Conservation (phyloP, 2,113 vertebrate genomes). For the Pseudolaguvia tuberculata region DNA sequence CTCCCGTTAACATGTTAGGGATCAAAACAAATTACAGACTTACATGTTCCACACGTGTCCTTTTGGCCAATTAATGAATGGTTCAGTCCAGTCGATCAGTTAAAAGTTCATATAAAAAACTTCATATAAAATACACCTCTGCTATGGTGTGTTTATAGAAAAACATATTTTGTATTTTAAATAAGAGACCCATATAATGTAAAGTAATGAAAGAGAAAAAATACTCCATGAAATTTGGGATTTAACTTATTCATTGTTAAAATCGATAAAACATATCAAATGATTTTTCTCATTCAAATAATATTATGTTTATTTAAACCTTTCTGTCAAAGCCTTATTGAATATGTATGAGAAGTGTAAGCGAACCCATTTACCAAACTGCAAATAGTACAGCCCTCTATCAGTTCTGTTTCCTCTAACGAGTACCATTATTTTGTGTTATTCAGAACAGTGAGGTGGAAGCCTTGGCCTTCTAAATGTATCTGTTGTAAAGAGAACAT, state of each 20-base stretch:
- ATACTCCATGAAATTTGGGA: not conserved
- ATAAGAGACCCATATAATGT: not conserved
- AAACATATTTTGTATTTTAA: not conserved
- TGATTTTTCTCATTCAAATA: slow-evolving; percentile 16
- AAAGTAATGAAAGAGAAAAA: not conserved
- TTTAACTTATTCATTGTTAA: slow-evolving; percentile 8
- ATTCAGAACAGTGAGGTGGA: slow-evolving; percentile 19
- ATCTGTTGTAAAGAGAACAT: slow-evolving; percentile 43
- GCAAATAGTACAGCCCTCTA: slow-evolving; percentile 17
- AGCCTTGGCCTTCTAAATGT: slow-evolving; percentile 21
- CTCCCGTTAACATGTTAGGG: too few species aligned
- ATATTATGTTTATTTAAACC: slow-evolving; percentile 42
- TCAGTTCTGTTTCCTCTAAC: slow-evolving; percentile 18
- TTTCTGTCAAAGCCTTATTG: slow-evolving; percentile 34
- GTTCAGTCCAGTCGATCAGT: too few species aligned
- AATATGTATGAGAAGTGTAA: slow-evolving; percentile 45
- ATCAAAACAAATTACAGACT: too few species aligned
- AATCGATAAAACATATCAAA: not conserved
- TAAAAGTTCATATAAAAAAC: too few species aligned
- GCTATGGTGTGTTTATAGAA: not conserved
- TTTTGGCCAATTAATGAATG: too few species aligned
- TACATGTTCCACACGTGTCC: too few species aligned
- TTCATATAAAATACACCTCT: not conserved
- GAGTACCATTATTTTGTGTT: slow-evolving; percentile 11
- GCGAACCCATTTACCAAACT: slow-evolving; percentile 26